Base-by-base conservation (phyloP, 2,797 vertebrate genomes). In the Podarcis siculus region DNA sequence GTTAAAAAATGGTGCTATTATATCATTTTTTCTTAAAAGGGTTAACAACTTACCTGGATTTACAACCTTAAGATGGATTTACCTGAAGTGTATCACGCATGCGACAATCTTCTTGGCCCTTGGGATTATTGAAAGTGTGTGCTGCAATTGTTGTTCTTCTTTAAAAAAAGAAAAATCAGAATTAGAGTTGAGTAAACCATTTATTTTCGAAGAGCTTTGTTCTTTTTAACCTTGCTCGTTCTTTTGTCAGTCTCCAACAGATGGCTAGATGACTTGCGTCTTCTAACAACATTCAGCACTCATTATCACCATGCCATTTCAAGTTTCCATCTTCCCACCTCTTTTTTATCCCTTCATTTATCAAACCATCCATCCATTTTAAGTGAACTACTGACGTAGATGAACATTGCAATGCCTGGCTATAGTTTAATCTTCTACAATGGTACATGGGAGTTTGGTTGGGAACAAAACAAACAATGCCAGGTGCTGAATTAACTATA, bases 221-320 rank as follows among this genome's bases (percentile, higher is more conserved):
- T 93, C 85, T 25, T 71, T 94, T 93, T 95, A 94, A 94, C 92
- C 91, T 94, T 93, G 86, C 92, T 94, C 96, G 86, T 83, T 93
- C 75, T 83, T 92, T 92, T 92, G 89, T 77, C 87, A 93, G 61
- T 87, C 87, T 95, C 64, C n/a, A 94, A 89, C 94, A 96, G 94
- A 95, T 96, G 95, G 89, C 79, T 89, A 72, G 9, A 86, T 94
- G 89, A 91, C 89, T 94, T 89, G 72, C 92, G 86, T 83, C 77
- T 90, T 95, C 91, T 93, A 90, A 86, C 86, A 86, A 37, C 71
- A 83, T 89, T 94, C 91, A 93, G 78, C 90, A 90, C 83, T 95
- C 93, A 93, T 96, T 95, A 96, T 92, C 93, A 93, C 88, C 30
- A 8, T 95, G 95, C 94, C 91, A 94, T 78, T 95, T 88, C 89